A percentile compares a stretch with the other conserved stretches of the same genome.
Conservation (phyloP, 2,797 vertebrate genomes). For the Tamandua tetradactyla region DNA sequence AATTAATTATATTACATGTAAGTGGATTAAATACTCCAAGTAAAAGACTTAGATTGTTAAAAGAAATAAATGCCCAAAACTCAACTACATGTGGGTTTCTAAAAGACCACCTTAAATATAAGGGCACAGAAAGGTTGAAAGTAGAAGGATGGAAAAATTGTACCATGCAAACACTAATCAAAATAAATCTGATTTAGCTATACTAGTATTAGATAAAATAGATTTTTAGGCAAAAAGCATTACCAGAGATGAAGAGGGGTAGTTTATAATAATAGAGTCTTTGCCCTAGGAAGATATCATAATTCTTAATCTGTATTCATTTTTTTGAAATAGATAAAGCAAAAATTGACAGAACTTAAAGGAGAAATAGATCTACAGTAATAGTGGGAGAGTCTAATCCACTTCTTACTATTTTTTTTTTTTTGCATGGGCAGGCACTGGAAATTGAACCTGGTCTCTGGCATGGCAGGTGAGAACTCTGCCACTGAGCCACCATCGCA, state of each 20-base stretch:
- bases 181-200: slow-evolving; percentile 21
- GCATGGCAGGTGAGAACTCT: no score
- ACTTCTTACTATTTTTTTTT: no score
- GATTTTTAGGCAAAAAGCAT: neutral
- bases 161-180: neutral
- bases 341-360: neutral
- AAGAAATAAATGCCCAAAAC: neutral
- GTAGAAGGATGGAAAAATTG: neutral
- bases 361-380: neutral
- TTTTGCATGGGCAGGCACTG: no score
- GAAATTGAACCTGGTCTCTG: no score
- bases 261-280: neutral
- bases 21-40: slow-evolving; percentile 24
- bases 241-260: neutral
- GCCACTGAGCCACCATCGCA: no score
- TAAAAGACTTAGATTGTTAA: slow-evolving; percentile 11
- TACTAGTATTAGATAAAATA: neutral
- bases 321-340: neutral
- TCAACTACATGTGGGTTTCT: neutral
- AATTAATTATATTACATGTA: slow-evolving; percentile 43
- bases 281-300: neutral
- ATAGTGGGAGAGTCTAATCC: neutral
- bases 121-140: neutral
- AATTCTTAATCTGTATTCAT: neutral
- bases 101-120: slow-evolving; percentile 2